Evolutionary conservation across 2,888 invertebrate species (phyloP).

Genomic region (Electrophaes corylata): DNA sequence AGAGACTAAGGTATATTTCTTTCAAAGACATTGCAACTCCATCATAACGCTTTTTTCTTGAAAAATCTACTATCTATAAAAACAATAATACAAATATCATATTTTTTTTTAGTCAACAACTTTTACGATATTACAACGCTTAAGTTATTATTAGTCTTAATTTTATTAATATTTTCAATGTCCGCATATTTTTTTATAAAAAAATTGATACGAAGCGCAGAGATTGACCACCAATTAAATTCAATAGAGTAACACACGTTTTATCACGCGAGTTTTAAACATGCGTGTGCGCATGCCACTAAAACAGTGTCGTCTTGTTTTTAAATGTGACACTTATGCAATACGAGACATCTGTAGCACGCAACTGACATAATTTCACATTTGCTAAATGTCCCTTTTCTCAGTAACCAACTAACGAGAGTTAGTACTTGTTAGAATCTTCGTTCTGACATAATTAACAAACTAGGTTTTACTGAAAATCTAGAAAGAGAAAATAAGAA

Average conservation of each 20-base stretch:
- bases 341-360: constrained; percentile 13
- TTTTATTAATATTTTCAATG: too few species aligned
- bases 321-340: constrained; percentile 10
- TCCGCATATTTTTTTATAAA: too few species aligned
- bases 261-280: not conserved
- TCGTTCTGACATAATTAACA: constrained; percentile 16
- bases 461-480: not conserved
- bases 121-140: too few species aligned
- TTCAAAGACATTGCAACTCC: too few species aligned
- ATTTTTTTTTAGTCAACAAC: too few species aligned
- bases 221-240: not conserved
- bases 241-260: not conserved
- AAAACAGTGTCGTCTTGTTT: not conserved
- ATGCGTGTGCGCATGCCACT: not conserved
- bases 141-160: too few species aligned
- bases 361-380: constrained; percentile 33
- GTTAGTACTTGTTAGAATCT: constrained; percentile 47
- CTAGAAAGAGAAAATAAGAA: too few species aligned
- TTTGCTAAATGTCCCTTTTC: constrained; percentile 41
- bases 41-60: too few species aligned
- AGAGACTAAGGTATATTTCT: too few species aligned
- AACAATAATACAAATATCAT: too few species aligned
- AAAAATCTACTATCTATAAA: too few species aligned
- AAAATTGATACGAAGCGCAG: not conserved
- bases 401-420: constrained; percentile 35